Base-by-base conservation (phyloP, 2,113 vertebrate genomes). In the Sclerurus mexicanus region DNA sequence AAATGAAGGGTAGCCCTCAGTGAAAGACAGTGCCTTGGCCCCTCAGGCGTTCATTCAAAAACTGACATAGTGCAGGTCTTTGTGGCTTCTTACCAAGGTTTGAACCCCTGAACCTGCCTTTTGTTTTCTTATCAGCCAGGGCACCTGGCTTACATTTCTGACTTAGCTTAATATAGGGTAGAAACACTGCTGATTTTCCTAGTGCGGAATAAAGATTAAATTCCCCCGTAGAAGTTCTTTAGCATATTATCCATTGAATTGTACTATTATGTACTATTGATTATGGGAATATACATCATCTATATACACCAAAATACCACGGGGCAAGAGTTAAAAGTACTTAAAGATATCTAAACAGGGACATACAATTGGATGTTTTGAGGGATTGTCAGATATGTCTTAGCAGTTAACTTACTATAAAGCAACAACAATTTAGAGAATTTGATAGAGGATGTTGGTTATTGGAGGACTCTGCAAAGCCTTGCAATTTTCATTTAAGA, bases 41-140 rank as follows among this genome's bases (percentile, higher is more conserved):
- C 21, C 47, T 86, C 23, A 56, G 15, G 52, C 2, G 0, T 62
- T 79, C 30, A 35, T 10, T 47, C 18, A 56, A 77, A 84, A 52
- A 52, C 14, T 14, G 40, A 77, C 8, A 0, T 21, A 52, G 6
- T 2, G 2, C 8, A 87, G 9, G 16, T 1, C 0, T 3, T 40
- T 81, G 14, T 62, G n/a, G 6, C 6, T 56, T 47, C 18, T 53
- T 69, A 30, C 1, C 6, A 42, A 17, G 6, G 16, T 64, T 89
- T 74, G 39, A 90, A 66, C 3, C 7, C 10, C 28, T n/a, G 16
- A 85, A 60, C 27, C 22, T 44, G 39, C 1, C 2, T n/a, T 21
- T 53, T 52, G 46, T n/a, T 39, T 19, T 1, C 9, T 9, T 56
- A 1, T 73, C 21, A 59, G 2, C 55, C 30, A 39, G 16, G 10